These are phyloP conservation scores for Cydia splendana DNA, from an alignment of 1,140 invertebrate species.

Conservation along the genomic window DNA sequence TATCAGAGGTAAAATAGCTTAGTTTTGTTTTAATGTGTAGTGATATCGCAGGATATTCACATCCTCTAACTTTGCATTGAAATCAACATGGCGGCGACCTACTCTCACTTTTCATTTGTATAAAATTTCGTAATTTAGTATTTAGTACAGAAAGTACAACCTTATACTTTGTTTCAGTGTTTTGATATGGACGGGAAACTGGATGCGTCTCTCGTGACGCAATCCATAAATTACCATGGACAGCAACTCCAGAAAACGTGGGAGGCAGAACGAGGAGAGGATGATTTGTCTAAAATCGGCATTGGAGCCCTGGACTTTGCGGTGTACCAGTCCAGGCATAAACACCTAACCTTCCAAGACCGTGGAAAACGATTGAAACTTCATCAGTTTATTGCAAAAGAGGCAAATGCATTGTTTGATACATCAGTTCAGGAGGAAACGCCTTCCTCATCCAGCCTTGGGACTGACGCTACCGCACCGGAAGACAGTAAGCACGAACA, in stretches of 20 bases:
- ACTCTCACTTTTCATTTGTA: constrained; percentile 25
- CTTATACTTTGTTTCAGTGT: constrained; percentile 38
- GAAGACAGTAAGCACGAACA: constrained; percentile 73
- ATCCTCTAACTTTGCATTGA: not conserved
- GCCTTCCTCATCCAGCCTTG: constrained; percentile 69
- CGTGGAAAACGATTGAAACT: constrained; percentile 89
- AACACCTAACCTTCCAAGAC: constrained; percentile 88
- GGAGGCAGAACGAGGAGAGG: constrained; percentile 89
- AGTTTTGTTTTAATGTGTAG: not conserved
- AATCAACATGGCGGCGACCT: constrained; percentile 25
- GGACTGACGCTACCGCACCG: constrained; percentile 62
- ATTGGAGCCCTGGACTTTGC: constrained; percentile 86
- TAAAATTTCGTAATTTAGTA: not conserved
- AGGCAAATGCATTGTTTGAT: constrained; percentile 86
- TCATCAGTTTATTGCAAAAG: constrained; percentile 91
- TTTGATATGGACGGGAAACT: constrained; percentile 77
- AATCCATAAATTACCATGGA: constrained; percentile 90
- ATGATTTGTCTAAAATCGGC: constrained; percentile 84
- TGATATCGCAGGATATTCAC: not conserved
- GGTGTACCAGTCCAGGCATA: constrained; percentile 88
- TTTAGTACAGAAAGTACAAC: not conserved
- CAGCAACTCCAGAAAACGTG: constrained; percentile 92
- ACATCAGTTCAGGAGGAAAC: constrained; percentile 80
- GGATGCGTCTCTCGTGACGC: constrained; percentile 85
- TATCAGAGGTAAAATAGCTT: not conserved